These are phyloP conservation scores for Mus caroli DNA, from an alignment of 2,797 vertebrate species.

Conservation along the genomic window DNA sequence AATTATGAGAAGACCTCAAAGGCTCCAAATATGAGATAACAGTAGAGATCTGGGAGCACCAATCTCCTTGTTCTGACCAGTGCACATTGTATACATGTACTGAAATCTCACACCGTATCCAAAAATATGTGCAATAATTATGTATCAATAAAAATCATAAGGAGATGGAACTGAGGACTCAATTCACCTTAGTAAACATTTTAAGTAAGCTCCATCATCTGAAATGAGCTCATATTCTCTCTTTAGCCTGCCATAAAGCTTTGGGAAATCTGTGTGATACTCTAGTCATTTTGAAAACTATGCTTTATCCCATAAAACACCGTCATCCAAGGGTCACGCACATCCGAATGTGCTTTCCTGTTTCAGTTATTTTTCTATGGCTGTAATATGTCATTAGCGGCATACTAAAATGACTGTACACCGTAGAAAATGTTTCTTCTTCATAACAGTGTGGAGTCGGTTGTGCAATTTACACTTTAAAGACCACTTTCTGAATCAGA, in stretches of 20 bases:
- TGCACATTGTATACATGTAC: background rate
- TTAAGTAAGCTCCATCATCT: constrained; percentile 57
- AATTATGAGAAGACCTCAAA: background rate
- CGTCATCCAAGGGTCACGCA: background rate
- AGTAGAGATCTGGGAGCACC: background rate
- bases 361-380: constrained; percentile 38
- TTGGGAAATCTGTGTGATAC: constrained; percentile 35
- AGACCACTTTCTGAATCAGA: constrained; percentile 41
- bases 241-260: constrained; percentile 2
- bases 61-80: background rate
- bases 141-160: background rate
- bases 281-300: constrained; percentile 24
- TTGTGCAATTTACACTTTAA: constrained; percentile 60
- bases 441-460: background rate
- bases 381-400: constrained; percentile 32
- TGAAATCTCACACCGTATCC: background rate
- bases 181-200: background rate
- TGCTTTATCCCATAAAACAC: background rate
- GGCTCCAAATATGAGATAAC: background rate
- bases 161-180: background rate
- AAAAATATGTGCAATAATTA: background rate
- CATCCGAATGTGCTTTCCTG: background rate
- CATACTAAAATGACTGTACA: constrained; percentile 48
- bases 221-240: constrained; percentile 4
- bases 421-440: constrained; percentile 12